Base-by-base conservation (phyloP, 1,140 invertebrate species). In the Augochlora pura region DNA sequence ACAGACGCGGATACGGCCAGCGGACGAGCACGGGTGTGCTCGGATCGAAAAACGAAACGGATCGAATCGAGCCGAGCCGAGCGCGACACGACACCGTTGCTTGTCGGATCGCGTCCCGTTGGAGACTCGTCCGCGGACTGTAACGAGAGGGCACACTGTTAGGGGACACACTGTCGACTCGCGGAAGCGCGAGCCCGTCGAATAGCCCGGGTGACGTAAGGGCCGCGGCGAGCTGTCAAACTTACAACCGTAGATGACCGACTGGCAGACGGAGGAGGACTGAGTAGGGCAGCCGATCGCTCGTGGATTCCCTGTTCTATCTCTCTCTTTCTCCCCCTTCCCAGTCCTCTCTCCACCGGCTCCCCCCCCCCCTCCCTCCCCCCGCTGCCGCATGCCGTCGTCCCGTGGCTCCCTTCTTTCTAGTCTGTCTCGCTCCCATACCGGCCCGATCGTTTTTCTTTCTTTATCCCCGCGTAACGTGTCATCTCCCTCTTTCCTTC, bases 211-310 rank as follows among this genome's bases (percentile, higher is more conserved):
- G 21, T 52, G 54, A 65, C 54, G 65, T 64, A 81, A 52, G 39
- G 64, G 63, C 76, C 66, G 32, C 54, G 54, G 54, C 81, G 77
- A 87, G 79, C 85, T 87, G 86, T 86, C 86, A 88, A 83, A 82
- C 77, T 72, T 74, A 70, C 86, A 86, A 52, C 85, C 83, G 88
- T 88, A 81, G 84, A 90, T 85, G 87, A 90, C 87, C 88, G 90
- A 89, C 89, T 91, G 91, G 87, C 90, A 89, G 87, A 89, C 90
- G 89, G 88, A 89, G 89, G 91, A 91, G 88, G 86, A 93, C 91
- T 93, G 91, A 92, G 89, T 91, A 91, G 89, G 87, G 89, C 86
- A 91, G 89, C 89, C 89, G 90, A 88, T 88, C 84, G 87, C 89
- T 88, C 86, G 87, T 81, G 80, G 79, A 88, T 85, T 82, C 87